These are phyloP conservation scores for Troides aeacus DNA, from an alignment of 2,888 invertebrate species.

Conservation along the genomic window DNA sequence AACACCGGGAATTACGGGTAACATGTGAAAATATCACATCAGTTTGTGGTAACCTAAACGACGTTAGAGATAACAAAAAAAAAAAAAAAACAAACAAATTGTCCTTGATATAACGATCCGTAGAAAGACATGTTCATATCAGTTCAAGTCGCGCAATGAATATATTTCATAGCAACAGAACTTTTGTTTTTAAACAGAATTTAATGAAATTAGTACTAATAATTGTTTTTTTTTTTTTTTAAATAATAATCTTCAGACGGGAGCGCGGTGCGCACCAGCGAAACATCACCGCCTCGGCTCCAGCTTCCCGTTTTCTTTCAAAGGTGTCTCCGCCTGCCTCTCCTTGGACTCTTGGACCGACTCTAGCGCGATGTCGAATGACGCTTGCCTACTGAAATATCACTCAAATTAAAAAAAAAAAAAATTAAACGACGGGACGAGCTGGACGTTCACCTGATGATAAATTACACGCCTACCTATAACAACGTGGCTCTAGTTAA, in stretches of 20 bases:
- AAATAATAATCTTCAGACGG: not conserved
- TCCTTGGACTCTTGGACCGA: slow-evolving; percentile 61
- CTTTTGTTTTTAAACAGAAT: not conserved
- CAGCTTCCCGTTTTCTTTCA: slow-evolving; percentile 32
- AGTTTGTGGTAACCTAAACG: slow-evolving; percentile 30
- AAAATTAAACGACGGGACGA: not conserved
- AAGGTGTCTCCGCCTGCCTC: slow-evolving; percentile 50
- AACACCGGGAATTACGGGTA: slow-evolving; percentile 27
- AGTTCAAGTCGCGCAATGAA: not conserved
- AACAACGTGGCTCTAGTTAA: too few species aligned
- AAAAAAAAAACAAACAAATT: not conserved
- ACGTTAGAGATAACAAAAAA: slow-evolving; percentile 31
- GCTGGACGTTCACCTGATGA: too few species aligned
- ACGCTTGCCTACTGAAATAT: slow-evolving; percentile 55
- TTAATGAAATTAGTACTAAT: not conserved
- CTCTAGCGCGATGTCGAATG: slow-evolving; percentile 68
- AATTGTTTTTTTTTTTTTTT: not conserved
- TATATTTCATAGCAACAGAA: not conserved
- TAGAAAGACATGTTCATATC: too few species aligned
- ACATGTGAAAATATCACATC: slow-evolving; percentile 46
- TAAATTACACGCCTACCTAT: too few species aligned
- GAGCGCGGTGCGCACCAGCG: slow-evolving; percentile 37
- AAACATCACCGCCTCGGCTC: slow-evolving; percentile 38
- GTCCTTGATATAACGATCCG: not conserved
- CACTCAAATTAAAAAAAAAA: not conserved